Base-by-base conservation (phyloP, 2,888 invertebrate genomes). In the Nephrocerus scutellatus region DNA sequence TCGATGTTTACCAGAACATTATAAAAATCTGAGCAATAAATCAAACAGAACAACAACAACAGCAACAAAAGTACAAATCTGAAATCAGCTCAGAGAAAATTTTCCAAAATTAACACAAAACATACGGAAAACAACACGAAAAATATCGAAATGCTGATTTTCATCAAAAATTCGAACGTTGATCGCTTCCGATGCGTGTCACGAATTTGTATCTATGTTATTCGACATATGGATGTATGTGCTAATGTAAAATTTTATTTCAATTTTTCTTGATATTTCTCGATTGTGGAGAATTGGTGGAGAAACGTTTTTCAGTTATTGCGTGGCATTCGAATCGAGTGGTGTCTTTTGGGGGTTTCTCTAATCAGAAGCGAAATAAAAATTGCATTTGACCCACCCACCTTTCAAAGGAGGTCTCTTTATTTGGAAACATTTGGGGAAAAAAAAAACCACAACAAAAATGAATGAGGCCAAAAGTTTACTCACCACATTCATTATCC, bases 401-500 rank as follows among this genome's bases (percentile, higher is more conserved):
- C n/a, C n/a, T n/a, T n/a, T n/a, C n/a, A n/a, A n/a, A n/a, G n/a
- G n/a, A n/a, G n/a, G n/a, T n/a, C n/a, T n/a, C n/a, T n/a, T n/a
- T n/a, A n/a, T n/a, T n/a, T n/a, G n/a, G n/a, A n/a, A n/a, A n/a
- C n/a, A n/a, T n/a, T n/a, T n/a, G n/a, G n/a, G n/a, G n/a, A n/a
- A n/a, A n/a, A n/a, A n/a, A n/a, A n/a, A n/a, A n/a, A n/a, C n/a
- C n/a, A n/a, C n/a, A n/a, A 33, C 36, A 55, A 64, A 56, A 46
- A 66, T 66, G 66, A 66, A 62, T 66, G 82, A 82, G 69, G 76
- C 81, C 51, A 76, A 72, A 51, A 82, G 74, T 68, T 74, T 82
- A 51, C 70, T 80, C 59, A 80, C 80, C 63, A 82, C 82, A 53
- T 82, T 82, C 63, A 63, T 80, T 49, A 82, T 82, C 63, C 70